Evolutionary conservation across 2,113 vertebrate genomes (phyloP).

Genomic region (Ailuropoda melanoleuca): DNA sequence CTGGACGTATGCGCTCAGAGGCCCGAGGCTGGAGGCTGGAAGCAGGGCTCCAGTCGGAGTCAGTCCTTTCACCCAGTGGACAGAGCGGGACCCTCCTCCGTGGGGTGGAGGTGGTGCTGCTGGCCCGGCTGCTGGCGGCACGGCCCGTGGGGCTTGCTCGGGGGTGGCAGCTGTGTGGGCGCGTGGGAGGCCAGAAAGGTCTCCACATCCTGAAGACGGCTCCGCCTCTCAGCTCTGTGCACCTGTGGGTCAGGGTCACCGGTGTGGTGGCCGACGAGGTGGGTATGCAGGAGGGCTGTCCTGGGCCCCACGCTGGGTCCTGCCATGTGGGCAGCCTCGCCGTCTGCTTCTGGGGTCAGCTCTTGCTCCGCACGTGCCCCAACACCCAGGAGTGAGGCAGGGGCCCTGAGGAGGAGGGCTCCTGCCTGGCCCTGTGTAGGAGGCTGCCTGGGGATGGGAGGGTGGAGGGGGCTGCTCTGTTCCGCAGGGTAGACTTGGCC

Average conservation of each 20-base stretch:
- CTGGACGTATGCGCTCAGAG: slow-evolving; percentile 67
- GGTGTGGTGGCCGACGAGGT: rapidly evolving
- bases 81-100: neutral
- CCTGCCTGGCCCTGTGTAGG: neutral
- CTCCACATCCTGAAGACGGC: neutral
- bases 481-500: neutral
- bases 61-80: neutral
- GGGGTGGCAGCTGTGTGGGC: neutral
- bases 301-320: neutral
- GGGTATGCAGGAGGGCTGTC: rapidly evolving
- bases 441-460: neutral
- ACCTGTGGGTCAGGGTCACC: neutral
- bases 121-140: neutral
- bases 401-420: no score
- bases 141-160: neutral
- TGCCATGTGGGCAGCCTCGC: rapidly evolving
- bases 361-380: neutral
- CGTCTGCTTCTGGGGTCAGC: neutral
- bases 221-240: neutral
- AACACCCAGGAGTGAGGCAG: no score
- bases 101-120: rapidly evolving
- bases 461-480: no score
- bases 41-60: neutral
- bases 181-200: rapidly evolving
- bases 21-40: neutral